Conservation (phyloP, 2,113 vertebrate genomes). For the Acrocephalus arundinaceus region DNA sequence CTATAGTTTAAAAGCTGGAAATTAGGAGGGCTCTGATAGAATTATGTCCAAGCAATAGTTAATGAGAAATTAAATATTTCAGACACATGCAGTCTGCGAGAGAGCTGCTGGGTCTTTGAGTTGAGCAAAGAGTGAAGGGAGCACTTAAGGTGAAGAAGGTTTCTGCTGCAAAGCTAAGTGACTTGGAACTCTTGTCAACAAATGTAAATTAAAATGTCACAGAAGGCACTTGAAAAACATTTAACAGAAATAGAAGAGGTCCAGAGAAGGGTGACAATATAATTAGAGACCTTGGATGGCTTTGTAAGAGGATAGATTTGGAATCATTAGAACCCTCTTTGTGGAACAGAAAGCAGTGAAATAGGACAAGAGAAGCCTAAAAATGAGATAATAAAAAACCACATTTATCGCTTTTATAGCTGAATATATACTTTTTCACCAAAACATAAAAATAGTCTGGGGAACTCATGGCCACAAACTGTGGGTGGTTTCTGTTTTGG, state of each 20-base stretch:
- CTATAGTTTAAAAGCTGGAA: neutral
- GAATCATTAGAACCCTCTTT: neutral
- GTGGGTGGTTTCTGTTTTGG: neutral
- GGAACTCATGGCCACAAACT: neutral
- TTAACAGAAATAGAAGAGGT: constrained; percentile 11
- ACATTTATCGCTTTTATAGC: neutral
- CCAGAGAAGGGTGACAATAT: neutral
- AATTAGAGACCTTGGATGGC: neutral
- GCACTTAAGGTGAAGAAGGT: neutral
- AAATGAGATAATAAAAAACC: neutral
- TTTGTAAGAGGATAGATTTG: neutral
- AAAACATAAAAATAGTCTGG: neutral
- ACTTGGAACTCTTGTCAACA: neutral
- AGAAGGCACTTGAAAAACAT: constrained; percentile 10
- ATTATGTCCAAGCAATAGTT: neutral
- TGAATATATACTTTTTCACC: neutral
- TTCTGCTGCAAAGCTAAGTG: constrained; percentile 14
- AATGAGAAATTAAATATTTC: constrained; percentile 36
- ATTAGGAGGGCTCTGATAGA: neutral
- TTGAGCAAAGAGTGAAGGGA: neutral
- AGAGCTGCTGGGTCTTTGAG: neutral
- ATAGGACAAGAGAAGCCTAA: neutral
- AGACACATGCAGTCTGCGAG: neutral
- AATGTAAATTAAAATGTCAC: constrained; percentile 13
- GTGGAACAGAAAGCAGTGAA: neutral